Conservation (phyloP, 1,140 invertebrate species). For the Drosophila elegans region DNA sequence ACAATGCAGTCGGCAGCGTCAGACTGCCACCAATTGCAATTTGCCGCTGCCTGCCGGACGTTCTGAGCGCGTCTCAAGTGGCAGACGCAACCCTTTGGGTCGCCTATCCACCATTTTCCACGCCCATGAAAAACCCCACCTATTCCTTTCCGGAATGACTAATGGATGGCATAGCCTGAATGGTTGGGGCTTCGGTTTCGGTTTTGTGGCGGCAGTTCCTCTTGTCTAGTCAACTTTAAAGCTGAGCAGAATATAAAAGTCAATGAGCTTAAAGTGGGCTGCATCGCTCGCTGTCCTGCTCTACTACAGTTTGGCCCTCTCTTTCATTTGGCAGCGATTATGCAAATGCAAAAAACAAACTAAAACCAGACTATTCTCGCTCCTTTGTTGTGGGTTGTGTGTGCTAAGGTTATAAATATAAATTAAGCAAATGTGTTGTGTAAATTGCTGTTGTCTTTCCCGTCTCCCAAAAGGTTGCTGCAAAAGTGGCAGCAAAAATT, state of each 20-base stretch:
- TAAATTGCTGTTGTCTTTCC: constrained; percentile 70
- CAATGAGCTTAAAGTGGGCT: constrained; percentile 5
- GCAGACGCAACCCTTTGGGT: constrained; percentile 48
- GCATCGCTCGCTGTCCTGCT: neutral
- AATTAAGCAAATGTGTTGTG: constrained; percentile 82
- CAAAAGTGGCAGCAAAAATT: constrained; percentile 71
- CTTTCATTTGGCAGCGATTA: constrained; percentile 50
- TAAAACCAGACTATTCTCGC: neutral
- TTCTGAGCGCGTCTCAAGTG: constrained; percentile 70
- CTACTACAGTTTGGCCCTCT: neutral
- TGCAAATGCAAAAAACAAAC: constrained; percentile 64
- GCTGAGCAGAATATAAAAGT: constrained; percentile 6
- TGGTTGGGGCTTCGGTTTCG: constrained; percentile 31
- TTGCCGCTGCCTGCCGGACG: constrained; percentile 64
- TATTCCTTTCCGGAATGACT: constrained; percentile 29
- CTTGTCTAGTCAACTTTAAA: constrained; percentile 49
- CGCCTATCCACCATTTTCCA: constrained; percentile 15
- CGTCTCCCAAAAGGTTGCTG: constrained; percentile 23
- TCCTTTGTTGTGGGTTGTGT: constrained; percentile 16
- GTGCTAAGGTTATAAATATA: constrained; percentile 78
- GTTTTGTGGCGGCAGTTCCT: constrained; percentile 27
- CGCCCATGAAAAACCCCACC: too few species aligned
- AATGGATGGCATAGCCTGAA: constrained; percentile 53
- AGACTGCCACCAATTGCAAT: constrained; percentile 71
- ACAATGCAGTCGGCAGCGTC: constrained; percentile 62